phyloP scores from a whole-genome alignment of 2,888 invertebrate species.

The Xestia ashworthii region DNA sequence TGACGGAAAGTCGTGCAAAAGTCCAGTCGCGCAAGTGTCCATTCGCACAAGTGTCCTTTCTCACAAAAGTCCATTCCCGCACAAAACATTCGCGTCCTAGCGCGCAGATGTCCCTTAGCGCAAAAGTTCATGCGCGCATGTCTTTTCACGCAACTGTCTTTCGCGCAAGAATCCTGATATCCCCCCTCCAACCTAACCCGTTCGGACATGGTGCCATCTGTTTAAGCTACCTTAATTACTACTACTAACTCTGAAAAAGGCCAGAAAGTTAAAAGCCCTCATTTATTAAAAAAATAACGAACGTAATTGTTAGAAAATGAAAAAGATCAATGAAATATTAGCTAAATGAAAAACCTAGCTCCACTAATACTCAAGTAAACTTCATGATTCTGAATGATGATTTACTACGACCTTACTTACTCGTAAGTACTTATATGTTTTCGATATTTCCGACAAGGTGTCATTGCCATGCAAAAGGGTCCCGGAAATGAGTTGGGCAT shows the following conservation, averaged over 20 bases:
- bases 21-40: no score
- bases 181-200: neutral
- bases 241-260: neutral
- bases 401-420: neutral
- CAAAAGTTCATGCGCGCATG: no score
- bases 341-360: neutral
- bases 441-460: neutral
- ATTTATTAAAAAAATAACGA: neutral
- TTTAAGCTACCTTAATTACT: neutral
- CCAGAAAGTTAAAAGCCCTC: neutral
- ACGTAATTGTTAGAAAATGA: neutral
- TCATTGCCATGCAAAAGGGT: slow-evolving; percentile 4
- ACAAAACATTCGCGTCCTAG: no score
- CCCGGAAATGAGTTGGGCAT: slow-evolving; percentile 13
- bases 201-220: no score
- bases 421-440: neutral
- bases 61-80: no score
- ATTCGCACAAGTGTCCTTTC: no score
- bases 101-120: no score
- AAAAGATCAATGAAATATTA: neutral
- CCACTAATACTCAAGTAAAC: neutral
- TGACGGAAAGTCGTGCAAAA: no score
- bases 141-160: no score
- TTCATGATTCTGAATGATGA: neutral
- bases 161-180: no score